Evolutionary conservation across 2,797 vertebrate species (phyloP).

Genomic region (Spheniscus humboldti): DNA sequence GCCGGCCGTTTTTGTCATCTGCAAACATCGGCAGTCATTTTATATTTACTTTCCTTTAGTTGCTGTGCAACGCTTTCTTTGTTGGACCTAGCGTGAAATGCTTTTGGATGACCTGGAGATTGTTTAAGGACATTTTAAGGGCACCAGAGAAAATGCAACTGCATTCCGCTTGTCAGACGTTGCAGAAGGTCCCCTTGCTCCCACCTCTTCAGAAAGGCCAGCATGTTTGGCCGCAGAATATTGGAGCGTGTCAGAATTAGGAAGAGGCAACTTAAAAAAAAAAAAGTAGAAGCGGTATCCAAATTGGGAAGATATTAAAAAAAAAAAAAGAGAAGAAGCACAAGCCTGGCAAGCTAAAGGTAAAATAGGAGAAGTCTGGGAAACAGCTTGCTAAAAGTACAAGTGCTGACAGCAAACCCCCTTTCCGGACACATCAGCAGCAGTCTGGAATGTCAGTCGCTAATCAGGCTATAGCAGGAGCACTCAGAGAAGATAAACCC

Average conservation of each 20-base stretch:
- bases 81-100: not conserved
- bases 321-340: no score
- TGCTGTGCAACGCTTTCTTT: not conserved
- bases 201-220: not conserved
- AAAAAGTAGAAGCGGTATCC: no score
- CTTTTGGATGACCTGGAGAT: not conserved
- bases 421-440: not conserved
- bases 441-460: not conserved
- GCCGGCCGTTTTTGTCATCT: accelerated
- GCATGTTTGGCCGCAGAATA: not conserved
- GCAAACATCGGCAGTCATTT: not conserved
- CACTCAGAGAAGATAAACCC: not conserved
- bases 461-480: not conserved
- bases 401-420: not conserved
- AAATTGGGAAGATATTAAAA: no score
- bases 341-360: not conserved
- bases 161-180: not conserved
- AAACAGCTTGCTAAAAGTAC: not conserved
- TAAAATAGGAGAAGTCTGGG: not conserved
- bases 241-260: not conserved
- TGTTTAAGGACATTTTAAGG: not conserved
- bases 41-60: not conserved
- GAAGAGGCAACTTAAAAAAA: not conserved
- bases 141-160: not conserved
- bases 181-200: not conserved